Evolutionary conservation across 2,888 invertebrate genomes (phyloP), one percentile per base, ranked within the genome.

Genomic region (Napeogenes inachia): DNA sequence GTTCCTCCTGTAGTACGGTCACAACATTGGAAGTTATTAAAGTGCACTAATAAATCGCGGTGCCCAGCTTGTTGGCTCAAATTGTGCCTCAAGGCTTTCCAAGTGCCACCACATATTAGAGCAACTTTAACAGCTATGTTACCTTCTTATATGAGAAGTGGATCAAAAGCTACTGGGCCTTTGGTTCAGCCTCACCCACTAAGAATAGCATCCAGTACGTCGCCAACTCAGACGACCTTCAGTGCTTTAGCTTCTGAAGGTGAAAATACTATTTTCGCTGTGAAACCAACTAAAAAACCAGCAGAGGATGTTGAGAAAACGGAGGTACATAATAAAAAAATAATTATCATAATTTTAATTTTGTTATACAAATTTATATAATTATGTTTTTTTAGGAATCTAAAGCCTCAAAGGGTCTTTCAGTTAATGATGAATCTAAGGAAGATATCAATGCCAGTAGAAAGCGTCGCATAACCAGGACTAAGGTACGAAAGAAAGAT

Each of bases 21-120:
- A 69, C 94, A 94, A 74, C 93, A 94, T 72, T 94, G 94, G 93
- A 93, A 94, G 75, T 81, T 93, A 70, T 88, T 93, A 63, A 87
- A 92, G 70, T 94, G 94, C 79, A 93, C 94, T 42, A 94, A 94
- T 77, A 94, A 94, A 77, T 92, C 94, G 50, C 91, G 96, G 46
- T 97, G 97, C 84, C 93, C 95, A 59, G 96, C 96, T 13, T 97
- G 97, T 81, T 97, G 97, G 96, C 91, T 97, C 12, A 95, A 95
- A 84, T 93, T 95, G 91, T 97, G 97, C 80, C 87, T 97, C 54
- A 93, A 94, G 75, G 93, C 94, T 64, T 95, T 95, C 82, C 95
- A 95, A 83, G 93, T 96, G 77, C 95, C 96, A 58, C 88, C 92
- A 38, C 92, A 92, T 50, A 90, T 95, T 64, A 93, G 93, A 76